phyloP scores from a whole-genome alignment of 2,113 vertebrate genomes.

The Stigmatopora argus region DNA sequence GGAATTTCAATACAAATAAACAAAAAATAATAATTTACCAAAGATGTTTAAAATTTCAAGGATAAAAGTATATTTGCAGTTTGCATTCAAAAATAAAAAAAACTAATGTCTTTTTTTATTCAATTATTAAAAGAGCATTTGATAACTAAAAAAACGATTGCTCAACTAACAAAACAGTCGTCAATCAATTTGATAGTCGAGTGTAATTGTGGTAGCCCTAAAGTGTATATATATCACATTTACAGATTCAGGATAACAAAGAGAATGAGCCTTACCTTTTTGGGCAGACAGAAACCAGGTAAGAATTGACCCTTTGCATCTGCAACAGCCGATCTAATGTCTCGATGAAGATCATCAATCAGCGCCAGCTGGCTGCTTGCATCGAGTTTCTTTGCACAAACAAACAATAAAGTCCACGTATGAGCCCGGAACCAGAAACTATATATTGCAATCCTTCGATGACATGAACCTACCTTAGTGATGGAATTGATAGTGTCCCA shows the following conservation, averaged over 20 bases:
- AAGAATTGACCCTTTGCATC: constrained; percentile 88
- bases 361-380: constrained; percentile 90
- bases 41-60: too few species aligned
- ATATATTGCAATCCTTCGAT: background rate
- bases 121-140: background rate
- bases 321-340: constrained; percentile 80
- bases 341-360: constrained; percentile 92
- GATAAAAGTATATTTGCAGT: too few species aligned
- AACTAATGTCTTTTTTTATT: too few species aligned
- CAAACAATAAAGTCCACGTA: background rate
- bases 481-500: constrained; percentile 96
- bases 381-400: constrained; percentile 82
- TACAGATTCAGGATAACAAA: background rate
- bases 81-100: too few species aligned
- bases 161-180: too few species aligned
- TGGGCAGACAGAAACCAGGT: constrained; percentile 94
- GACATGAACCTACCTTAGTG: constrained; percentile 78
- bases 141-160: too few species aligned
- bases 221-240: background rate
- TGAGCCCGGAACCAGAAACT: background rate
- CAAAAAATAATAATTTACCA: too few species aligned
- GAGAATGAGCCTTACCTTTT: constrained; percentile 77
- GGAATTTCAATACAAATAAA: too few species aligned
- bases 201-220: background rate
- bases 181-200: background rate